Conservation (phyloP, 2,888 invertebrate species). For the Aelia acuminata region DNA sequence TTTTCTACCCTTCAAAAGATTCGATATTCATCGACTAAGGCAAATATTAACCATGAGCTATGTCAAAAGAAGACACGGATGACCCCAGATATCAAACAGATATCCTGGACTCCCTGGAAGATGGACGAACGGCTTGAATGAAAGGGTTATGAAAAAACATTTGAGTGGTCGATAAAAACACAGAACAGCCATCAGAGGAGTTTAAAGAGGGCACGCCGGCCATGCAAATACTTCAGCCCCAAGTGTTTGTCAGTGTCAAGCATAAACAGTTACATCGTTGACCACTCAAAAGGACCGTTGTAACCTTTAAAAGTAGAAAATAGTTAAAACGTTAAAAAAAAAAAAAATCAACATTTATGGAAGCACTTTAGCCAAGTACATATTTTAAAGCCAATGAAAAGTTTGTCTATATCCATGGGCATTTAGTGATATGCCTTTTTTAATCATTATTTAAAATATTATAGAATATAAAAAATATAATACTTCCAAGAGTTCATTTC, state of each 20-base stretch:
- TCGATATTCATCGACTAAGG: neutral
- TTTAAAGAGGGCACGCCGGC: neutral
- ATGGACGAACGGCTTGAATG: neutral
- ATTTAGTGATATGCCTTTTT: no score
- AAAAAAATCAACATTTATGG: no score
- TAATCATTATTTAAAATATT: no score
- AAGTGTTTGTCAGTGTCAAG: neutral
- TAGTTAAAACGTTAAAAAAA: no score
- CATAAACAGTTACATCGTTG: no score
- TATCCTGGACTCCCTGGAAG: neutral
- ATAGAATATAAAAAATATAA: no score
- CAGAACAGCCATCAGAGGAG: neutral
- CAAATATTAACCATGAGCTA: neutral
- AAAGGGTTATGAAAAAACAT: constrained; percentile 4
- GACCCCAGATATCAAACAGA: neutral
- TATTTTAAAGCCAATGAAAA: no score
- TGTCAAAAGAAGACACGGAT: neutral
- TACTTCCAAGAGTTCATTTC: no score
- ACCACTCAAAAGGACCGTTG: no score
- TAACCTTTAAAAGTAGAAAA: no score
- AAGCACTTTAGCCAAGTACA: no score
- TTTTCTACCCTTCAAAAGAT: neutral
- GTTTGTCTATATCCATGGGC: no score
- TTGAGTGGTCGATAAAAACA: neutral
- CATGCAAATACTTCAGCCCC: neutral